Percentiles rank a stretch among this genome's conserved stretches.
These are phyloP conservation scores for Chalcis sispes DNA, from an alignment of 2,888 invertebrate genomes.

Conservation along the genomic window DNA sequence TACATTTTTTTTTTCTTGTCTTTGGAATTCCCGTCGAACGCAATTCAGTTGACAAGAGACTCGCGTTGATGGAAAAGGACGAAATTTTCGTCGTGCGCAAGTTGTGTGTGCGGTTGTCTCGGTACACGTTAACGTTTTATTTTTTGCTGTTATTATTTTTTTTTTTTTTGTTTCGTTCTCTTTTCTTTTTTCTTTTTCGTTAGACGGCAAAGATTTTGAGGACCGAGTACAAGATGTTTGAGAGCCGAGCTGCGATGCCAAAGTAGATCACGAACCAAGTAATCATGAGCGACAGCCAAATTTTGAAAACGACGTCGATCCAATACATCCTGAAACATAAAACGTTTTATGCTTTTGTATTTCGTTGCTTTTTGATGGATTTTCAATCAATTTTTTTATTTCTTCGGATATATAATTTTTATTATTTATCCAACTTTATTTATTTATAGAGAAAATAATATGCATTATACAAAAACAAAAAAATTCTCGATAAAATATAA, in stretches of 20 bases:
- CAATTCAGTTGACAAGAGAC: too few relatives aligned
- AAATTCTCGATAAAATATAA: too few relatives aligned
- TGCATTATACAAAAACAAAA: too few relatives aligned
- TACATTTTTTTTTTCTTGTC: too few relatives aligned
- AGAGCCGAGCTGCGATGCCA: slow-evolving; percentile 33
- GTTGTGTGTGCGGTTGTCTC: neutral
- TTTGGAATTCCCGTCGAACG: too few relatives aligned
- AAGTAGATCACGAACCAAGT: slow-evolving; percentile 59
- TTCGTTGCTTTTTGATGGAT: too few relatives aligned
- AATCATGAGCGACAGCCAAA: slow-evolving; percentile 54
- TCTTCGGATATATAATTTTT: too few relatives aligned
- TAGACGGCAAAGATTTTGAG: slow-evolving; percentile 25
- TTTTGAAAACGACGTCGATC: slow-evolving; percentile 65
- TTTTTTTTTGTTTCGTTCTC: neutral
- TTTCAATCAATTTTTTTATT: too few relatives aligned
- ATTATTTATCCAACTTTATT: too few relatives aligned
- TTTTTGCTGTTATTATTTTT: neutral
- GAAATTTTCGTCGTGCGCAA: too few relatives aligned
- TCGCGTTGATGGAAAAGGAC: too few relatives aligned
- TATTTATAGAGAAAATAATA: too few relatives aligned
- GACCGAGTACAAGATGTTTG: neutral
- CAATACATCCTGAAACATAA: slow-evolving; percentile 70
- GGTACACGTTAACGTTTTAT: neutral
- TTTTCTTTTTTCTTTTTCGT: neutral
- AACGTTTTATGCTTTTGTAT: neutral